A percentile compares a stretch with the other conserved stretches of the same genome.
phyloP scores from a whole-genome alignment of 2,888 invertebrate genomes.

The Argyresthia albistria region DNA sequence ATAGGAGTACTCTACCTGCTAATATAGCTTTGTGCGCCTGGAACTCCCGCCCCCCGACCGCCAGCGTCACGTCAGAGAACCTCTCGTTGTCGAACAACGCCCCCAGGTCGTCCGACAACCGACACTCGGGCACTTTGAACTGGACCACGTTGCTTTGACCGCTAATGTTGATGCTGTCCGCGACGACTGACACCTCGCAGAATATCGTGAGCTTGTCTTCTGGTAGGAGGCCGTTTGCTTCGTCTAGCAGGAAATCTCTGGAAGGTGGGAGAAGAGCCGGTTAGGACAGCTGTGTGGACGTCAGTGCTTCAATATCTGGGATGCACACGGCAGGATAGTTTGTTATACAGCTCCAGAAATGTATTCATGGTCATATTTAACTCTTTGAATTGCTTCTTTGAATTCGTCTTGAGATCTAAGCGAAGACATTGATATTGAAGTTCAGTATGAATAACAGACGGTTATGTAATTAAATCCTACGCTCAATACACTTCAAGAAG shows the following conservation, averaged over 20 bases:
- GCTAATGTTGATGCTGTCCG: slow-evolving; percentile 99
- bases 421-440: too few relatives aligned
- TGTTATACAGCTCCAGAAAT: too few relatives aligned
- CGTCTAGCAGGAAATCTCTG: slow-evolving; percentile 98
- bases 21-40: slow-evolving; percentile 98
- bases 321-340: too few relatives aligned
- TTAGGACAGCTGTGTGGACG: too few relatives aligned
- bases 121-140: slow-evolving; percentile 97
- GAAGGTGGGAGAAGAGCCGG: slow-evolving; percentile 17
- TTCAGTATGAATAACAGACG: too few relatives aligned
- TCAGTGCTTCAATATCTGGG: too few relatives aligned
- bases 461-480: too few relatives aligned
- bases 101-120: slow-evolving; percentile 94
- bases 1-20: slow-evolving; percentile 76
- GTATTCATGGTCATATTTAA: too few relatives aligned
- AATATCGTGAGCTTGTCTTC: slow-evolving; percentile 99
- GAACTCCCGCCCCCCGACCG: slow-evolving; percentile 91
- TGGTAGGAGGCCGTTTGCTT: slow-evolving; percentile 97
- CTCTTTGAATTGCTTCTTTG: too few relatives aligned
- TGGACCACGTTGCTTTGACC: slow-evolving; percentile 98
- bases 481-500: too few relatives aligned
- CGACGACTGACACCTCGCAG: slow-evolving; percentile 97
- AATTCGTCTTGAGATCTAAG: too few relatives aligned
- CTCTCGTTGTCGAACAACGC: slow-evolving; percentile 96
- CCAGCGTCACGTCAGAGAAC: slow-evolving; percentile 97